Evolutionary conservation across 2,797 vertebrate species (phyloP), one percentile per base, ranked within the genome.

Genomic region (Huso huso): DNA sequence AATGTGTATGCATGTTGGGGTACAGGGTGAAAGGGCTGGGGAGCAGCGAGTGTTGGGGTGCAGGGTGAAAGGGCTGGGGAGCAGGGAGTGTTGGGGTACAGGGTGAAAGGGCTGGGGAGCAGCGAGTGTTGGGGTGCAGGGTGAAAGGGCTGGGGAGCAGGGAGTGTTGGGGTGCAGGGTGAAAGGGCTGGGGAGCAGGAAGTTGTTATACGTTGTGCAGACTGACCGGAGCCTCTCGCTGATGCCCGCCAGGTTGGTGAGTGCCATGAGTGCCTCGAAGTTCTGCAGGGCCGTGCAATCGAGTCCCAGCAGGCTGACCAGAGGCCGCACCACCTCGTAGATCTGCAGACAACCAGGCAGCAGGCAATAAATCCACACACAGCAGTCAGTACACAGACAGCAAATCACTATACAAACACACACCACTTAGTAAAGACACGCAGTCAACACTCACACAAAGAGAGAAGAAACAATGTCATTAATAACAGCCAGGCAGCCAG

Each of bases 201-300:
- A 51, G 11, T 51, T 6, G 48, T 7, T 51, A 37, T 37, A 37
- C 23, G 23, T 37, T 37, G 2, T 37, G 23, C 23, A 37, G 77
- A 79, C 91, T 78, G 76, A 98, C 96, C 96, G 90, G 75, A 99
- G 92, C 80, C 89, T 85, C 68, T 99, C 97, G 0, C 87, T 95
- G 82, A 97, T 93, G 71, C 97, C 95, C 0, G 95, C 94, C 83
- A 99, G 82, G 78, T 99, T 98, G 57, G 96, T 99, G 8, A 98
- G 84, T 0, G 94, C 96, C 97, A 99, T 99, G 68, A 99, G 89
- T 0, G 95, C 91, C 78, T 99, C 97, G 0, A 99, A 99, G 83
- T 99, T 99, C 88, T 99, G 95, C 74, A 99, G 88, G 66, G 91
- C 88, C 0, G 91, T 89, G 79, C 94, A 91, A 68, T 90, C 89